Evolutionary conservation across 2,797 vertebrate species (phyloP).

Genomic region (Cuculus canorus): DNA sequence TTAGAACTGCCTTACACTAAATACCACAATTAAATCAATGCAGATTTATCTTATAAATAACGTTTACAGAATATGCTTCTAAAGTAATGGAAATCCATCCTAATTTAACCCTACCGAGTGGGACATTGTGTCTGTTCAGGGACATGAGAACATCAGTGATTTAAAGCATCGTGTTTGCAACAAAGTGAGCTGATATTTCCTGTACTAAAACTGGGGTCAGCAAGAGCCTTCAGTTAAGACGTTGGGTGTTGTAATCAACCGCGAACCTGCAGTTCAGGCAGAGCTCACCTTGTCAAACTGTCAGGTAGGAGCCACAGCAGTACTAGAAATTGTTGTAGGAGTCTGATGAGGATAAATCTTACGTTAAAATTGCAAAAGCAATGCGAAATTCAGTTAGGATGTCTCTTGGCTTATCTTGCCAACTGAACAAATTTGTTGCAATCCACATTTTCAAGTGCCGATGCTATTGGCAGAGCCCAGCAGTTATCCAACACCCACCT

Average conservation of each 20-base stretch:
- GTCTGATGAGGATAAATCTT: background rate
- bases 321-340: background rate
- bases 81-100: background rate
- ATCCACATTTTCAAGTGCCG: background rate
- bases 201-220: background rate
- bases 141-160: background rate
- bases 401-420: background rate
- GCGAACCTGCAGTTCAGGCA: background rate
- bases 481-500: background rate
- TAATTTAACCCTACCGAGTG: background rate
- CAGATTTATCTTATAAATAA: background rate
- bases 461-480: background rate
- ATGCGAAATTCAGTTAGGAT: background rate
- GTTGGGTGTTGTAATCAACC: background rate
- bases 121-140: accelerated
- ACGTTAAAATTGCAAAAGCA: background rate
- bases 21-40: background rate
- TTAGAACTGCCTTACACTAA: background rate
- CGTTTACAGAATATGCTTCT: background rate
- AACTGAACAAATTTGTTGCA: background rate
- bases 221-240: background rate
- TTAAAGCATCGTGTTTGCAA: background rate
- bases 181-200: background rate
- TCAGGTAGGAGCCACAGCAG: background rate
- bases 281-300: background rate